Conservation (phyloP, 2,888 invertebrate species). For the Epirrhoe alternata region DNA sequence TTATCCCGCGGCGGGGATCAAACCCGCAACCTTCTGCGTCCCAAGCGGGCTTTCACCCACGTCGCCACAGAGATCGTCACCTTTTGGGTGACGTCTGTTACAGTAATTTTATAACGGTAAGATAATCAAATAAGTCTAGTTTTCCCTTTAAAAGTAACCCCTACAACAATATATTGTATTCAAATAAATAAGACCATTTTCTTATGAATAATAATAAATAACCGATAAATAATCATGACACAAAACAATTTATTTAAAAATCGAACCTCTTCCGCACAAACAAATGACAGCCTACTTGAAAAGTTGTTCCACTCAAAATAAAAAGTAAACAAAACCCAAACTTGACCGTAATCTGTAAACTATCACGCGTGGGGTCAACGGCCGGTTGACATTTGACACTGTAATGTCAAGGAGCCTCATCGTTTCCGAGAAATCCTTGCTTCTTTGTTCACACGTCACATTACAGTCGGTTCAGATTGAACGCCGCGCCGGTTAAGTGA, state of each 20-base stretch:
- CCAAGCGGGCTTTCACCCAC: no score
- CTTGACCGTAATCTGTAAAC: constrained; percentile 56
- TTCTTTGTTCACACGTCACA: constrained; percentile 47
- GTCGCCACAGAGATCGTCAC: no score
- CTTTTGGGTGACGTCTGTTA: no score
- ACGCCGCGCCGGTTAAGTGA: constrained; percentile 40
- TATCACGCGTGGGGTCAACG: constrained; percentile 71
- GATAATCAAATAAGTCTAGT: no score
- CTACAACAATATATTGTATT: no score
- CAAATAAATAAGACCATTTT: no score
- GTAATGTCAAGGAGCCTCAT: constrained; percentile 79
- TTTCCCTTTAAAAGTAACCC: no score
- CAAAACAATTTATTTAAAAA: background rate
- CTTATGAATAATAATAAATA: no score
- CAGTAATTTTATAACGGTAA: no score
- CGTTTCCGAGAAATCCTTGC: constrained; percentile 53
- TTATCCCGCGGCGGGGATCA: no score
- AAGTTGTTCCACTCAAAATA: constrained; percentile 32
- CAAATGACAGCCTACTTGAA: constrained; percentile 26
- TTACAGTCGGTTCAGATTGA: constrained; percentile 46
- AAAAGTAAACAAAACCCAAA: constrained; percentile 49
- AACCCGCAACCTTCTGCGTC: no score
- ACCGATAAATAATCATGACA: background rate
- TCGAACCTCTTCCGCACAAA: constrained; percentile 6
- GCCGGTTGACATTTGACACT: constrained; percentile 82